These are phyloP conservation scores for Drosophila tristis DNA, from an alignment of 1,140 invertebrate species.

Conservation along the genomic window DNA sequence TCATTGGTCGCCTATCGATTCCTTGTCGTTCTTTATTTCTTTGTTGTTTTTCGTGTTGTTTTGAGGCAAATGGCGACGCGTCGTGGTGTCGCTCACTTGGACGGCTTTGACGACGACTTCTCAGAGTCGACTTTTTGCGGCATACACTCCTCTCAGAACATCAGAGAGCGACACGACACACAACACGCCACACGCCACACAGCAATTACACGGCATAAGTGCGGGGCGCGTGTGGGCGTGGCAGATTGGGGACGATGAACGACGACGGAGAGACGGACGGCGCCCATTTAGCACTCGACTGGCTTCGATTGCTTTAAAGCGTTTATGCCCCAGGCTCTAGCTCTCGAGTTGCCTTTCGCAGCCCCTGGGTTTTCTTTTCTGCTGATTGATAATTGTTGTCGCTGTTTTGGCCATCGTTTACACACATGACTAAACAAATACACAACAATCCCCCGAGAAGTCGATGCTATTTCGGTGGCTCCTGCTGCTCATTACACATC, in stretches of 20 bases:
- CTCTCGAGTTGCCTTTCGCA: slow-evolving; percentile 2
- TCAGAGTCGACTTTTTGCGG: slow-evolving; percentile 43
- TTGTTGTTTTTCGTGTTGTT: slow-evolving; percentile 21
- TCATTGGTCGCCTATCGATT: slow-evolving; percentile 23
- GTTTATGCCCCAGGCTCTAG: neutral
- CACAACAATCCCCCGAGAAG: slow-evolving; percentile 23
- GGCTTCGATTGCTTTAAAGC: slow-evolving; percentile 69
- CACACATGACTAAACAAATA: slow-evolving; percentile 60
- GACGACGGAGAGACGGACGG: neutral
- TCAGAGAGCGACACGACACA: too few species aligned
- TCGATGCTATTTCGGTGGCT: slow-evolving; percentile 9
- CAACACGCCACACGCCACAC: slow-evolving; percentile 10
- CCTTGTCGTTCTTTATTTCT: neutral
- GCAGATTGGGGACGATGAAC: slow-evolving; percentile 2
- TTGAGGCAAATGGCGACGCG: slow-evolving; percentile 44
- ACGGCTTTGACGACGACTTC: slow-evolving; percentile 37
- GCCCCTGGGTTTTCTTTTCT: slow-evolving; percentile 14
- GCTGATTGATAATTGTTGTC: slow-evolving; percentile 46
- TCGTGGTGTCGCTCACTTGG: slow-evolving; percentile 33
- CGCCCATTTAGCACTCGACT: slow-evolving; percentile 53
- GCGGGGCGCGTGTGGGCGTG: slow-evolving; percentile 30
- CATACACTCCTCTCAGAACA: slow-evolving; percentile 20
- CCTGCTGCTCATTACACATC: slow-evolving; percentile 26
- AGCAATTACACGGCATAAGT: slow-evolving; percentile 64
- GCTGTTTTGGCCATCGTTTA: slow-evolving; percentile 53